A percentile compares a stretch with the other conserved stretches of the same genome.
These are phyloP conservation scores for Rhodeus uyekii DNA, from an alignment of 2,797 vertebrate species.

Conservation along the genomic window DNA sequence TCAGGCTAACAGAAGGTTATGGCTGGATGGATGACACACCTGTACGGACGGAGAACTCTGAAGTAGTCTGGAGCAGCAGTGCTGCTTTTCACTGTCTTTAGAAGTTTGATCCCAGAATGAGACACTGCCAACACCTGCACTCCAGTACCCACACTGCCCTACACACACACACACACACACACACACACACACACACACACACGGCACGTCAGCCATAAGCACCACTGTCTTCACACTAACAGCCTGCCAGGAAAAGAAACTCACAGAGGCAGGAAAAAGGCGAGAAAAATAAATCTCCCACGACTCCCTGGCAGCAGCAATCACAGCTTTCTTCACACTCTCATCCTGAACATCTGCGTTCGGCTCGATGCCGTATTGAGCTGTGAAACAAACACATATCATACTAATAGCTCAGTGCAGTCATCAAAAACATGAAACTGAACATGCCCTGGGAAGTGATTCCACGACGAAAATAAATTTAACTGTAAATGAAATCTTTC, in stretches of 20 bases:
- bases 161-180: conserved; percentile 35
- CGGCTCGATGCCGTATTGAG: conserved; percentile 83
- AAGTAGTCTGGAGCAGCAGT: conserved; percentile 83
- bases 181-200: conserved; percentile 41
- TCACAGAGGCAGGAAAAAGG: conserved; percentile 94
- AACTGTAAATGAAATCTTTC: neutral
- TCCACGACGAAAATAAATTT: neutral
- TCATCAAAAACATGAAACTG: conserved; percentile 18
- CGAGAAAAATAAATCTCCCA: conserved; percentile 96
- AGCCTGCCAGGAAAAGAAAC: conserved; percentile 48
- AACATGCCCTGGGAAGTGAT: neutral
- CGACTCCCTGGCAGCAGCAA: conserved; percentile 82
- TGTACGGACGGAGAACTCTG: conserved; percentile 85
- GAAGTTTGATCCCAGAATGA: conserved; percentile 88
- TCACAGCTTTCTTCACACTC: conserved; percentile 83
- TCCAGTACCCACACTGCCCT: conserved; percentile 95
- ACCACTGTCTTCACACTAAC: conserved; percentile 10
- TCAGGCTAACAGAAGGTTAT: too few relatives aligned
- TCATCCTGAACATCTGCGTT: conserved; percentile 86
- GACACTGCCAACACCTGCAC: conserved; percentile 94
- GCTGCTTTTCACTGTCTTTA: conserved; percentile 86
- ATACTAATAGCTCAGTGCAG: neutral
- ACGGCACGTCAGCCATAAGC: neutral
- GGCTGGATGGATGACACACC: conserved; percentile 69
- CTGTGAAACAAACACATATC: conserved; percentile 68